Evolutionary conservation across 2,888 invertebrate genomes (phyloP).

Genomic region (Pseudococcus longispinus): DNA sequence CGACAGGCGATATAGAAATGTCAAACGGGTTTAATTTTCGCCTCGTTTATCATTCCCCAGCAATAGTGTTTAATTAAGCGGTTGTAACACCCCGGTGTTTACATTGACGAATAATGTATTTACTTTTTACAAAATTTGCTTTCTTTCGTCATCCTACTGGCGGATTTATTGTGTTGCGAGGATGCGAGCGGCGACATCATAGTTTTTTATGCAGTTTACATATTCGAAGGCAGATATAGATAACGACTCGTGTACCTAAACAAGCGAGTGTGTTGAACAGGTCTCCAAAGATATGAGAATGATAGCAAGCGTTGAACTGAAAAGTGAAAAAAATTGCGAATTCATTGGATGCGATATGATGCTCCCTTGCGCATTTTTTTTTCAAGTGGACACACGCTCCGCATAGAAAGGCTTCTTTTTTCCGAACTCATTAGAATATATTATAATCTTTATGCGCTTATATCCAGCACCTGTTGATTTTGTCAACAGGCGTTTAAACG

Average conservation of each 20-base stretch:
- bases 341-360: neutral
- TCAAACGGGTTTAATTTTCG: neutral
- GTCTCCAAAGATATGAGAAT: neutral
- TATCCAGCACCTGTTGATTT: constrained; percentile 33
- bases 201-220: too few relatives aligned
- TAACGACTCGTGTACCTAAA: too few relatives aligned
- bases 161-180: neutral
- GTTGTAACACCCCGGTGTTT: neutral
- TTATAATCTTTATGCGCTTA: constrained; percentile 25
- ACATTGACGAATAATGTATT: neutral
- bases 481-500: constrained; percentile 28
- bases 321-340: constrained; percentile 5
- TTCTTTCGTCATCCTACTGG: neutral
- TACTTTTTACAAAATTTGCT: neutral
- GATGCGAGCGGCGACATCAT: neutral
- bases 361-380: neutral
- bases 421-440: constrained; percentile 32
- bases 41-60: neutral
- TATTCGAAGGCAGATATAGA: neutral
- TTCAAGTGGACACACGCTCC: constrained; percentile 14
- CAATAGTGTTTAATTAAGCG: constrained; percentile 15
- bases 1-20: neutral
- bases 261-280: neutral
- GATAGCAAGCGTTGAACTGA: neutral
- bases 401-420: constrained; percentile 1